A percentile compares a stretch with the other conserved stretches of the same genome.
These are phyloP conservation scores for Propithecus perrieri DNA, from an alignment of 2,797 vertebrate species.

Conservation along the genomic window DNA sequence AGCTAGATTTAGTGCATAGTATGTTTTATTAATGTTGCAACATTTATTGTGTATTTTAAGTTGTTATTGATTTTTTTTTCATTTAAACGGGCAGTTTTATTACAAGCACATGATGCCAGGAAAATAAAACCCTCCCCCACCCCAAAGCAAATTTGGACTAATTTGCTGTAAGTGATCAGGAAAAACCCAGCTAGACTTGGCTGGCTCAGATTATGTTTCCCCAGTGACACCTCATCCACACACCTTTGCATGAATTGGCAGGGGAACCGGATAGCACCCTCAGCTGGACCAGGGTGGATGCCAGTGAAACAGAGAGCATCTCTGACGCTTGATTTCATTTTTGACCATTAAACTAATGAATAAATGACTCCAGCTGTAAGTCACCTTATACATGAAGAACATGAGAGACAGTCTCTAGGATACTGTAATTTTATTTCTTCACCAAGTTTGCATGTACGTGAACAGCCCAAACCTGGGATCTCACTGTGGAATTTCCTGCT, in stretches of 20 bases:
- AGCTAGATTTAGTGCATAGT: conserved; percentile 79
- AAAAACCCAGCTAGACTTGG: conserved; percentile 38
- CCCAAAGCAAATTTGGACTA: conserved; percentile 65
- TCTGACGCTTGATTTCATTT: not conserved
- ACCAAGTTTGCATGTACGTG: not conserved
- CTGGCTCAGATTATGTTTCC: not conserved
- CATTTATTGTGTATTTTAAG: conserved; percentile 82
- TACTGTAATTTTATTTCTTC: not conserved
- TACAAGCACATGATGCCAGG: conserved; percentile 69
- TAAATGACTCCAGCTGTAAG: not conserved
- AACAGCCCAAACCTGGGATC: not conserved
- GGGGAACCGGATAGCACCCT: not conserved
- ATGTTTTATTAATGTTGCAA: conserved; percentile 83
- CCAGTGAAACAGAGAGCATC: not conserved
- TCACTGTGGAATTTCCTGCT: not conserved
- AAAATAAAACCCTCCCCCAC: conserved; percentile 74
- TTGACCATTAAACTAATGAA: conserved; percentile 11
- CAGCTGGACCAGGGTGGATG: not conserved
- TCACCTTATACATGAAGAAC: not conserved
- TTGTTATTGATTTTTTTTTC: conserved; percentile 86
- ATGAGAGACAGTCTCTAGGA: not conserved
- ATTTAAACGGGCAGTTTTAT: conserved; percentile 82
- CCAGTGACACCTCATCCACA: not conserved
- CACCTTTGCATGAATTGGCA: not conserved
- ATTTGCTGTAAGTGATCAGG: conserved; percentile 57